A percentile compares a stretch with the other conserved stretches of the same genome.
Evolutionary conservation across 2,797 vertebrate species (phyloP).

Genomic region (Aselliscus stoliczkanus): DNA sequence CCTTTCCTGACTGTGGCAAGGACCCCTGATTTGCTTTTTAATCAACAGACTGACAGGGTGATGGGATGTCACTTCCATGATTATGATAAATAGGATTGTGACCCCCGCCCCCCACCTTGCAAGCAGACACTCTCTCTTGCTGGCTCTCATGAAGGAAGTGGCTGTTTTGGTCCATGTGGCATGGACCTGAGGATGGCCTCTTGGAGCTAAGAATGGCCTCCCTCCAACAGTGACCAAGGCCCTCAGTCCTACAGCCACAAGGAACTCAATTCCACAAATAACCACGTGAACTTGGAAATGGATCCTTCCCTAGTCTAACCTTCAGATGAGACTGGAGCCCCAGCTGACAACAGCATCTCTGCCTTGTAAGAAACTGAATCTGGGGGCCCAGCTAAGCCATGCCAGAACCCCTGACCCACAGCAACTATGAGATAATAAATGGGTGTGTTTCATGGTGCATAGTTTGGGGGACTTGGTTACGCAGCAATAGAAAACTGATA

Average conservation of each 20-base stretch:
- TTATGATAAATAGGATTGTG: not conserved
- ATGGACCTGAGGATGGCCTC: not conserved
- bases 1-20: not conserved
- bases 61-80: accelerated
- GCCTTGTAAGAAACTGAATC: not conserved
- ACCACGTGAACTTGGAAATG: accelerated
- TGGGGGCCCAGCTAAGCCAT: accelerated
- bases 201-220: not conserved
- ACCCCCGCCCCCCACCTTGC: no score
- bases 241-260: no score
- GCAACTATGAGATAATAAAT: accelerated
- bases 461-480: no score
- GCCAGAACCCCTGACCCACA: not conserved
- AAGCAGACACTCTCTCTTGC: not conserved
- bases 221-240: not conserved
- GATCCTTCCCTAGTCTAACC: not conserved
- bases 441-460: accelerated
- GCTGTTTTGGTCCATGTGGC: not conserved
- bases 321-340: not conserved
- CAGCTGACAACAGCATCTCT: not conserved
- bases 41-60: not conserved
- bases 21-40: not conserved
- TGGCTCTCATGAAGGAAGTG: not conserved
- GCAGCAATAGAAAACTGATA: not conserved
- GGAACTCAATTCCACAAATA: no score